Percentiles rank a stretch among this genome's conserved stretches.
These are phyloP conservation scores for Excalfactoria chinensis DNA, from an alignment of 2,113 vertebrate genomes.

Conservation along the genomic window DNA sequence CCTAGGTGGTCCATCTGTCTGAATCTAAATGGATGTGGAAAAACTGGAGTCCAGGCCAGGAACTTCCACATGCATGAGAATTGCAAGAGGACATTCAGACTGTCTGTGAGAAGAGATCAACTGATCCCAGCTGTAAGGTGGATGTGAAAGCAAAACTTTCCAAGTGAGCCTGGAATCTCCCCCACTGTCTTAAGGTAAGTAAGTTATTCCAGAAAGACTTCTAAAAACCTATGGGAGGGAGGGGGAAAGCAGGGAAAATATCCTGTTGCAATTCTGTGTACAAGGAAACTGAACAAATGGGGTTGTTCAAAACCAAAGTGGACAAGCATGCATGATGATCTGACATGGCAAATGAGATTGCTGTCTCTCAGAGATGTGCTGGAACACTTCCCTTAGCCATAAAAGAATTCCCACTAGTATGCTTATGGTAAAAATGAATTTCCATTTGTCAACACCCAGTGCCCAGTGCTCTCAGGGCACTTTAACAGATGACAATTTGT, in stretches of 20 bases:
- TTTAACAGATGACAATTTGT: conserved; percentile 24
- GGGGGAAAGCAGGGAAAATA: neutral
- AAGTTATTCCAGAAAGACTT: neutral
- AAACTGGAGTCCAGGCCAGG: neutral
- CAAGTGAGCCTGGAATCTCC: neutral
- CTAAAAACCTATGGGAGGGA: neutral
- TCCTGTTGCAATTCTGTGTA: neutral
- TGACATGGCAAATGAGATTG: neutral
- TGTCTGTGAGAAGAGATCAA: neutral
- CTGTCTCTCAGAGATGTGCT: neutral
- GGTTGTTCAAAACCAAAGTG: neutral
- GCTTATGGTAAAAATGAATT: conserved; percentile 15
- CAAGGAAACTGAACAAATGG: neutral
- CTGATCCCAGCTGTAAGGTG: neutral
- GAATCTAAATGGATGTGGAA: neutral
- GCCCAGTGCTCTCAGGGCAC: neutral
- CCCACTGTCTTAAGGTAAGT: neutral
- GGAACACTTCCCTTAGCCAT: neutral
- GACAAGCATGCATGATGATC: neutral
- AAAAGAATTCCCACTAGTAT: neutral
- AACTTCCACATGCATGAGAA: neutral
- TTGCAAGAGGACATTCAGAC: neutral
- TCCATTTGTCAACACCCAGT: conserved; percentile 34
- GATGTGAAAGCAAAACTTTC: neutral
- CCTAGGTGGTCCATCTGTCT: neutral